Base-by-base conservation (phyloP, 1,140 invertebrate genomes). In the Heliconius eleuchia region DNA sequence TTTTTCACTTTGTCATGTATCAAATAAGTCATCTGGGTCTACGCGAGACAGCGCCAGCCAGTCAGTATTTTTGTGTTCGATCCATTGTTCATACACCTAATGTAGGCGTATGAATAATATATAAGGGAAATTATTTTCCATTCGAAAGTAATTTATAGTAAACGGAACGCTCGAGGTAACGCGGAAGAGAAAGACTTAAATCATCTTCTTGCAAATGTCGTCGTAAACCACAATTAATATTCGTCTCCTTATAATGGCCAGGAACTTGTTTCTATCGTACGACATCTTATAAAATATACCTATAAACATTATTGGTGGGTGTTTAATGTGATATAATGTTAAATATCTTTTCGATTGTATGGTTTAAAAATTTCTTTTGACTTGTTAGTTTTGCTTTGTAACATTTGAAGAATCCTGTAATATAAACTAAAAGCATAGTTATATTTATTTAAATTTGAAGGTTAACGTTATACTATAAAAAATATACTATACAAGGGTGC, bases 221-320 rank as follows among this genome's bases (percentile, higher is more conserved):
- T 78, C 80, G 79, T 84, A 84, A 82, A 82, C 76, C 74, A 84
- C 83, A 84, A 84, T 84, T 84, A 84, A 84, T 84, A 80, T 78
- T 82, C 80, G 74, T 84, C 80, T 73, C 72, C 66, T 74, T 60
- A 71, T 78, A 81, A 82, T 81, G 30, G 66, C 30, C 34, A 7
- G 66, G 70, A 77, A 71, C 76, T 77, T 55, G 76, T 77, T 71
- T 37, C 60, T 76, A 70, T 76, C 60, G 34, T 34, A 55, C 76
- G 60, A 52, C 75, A 50, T 76, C 76, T 37, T 50, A 77, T 55
- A 71, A 50, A 77, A 46, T 46, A 46, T 46, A 46, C 0, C 34
- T 76, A 19, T 60, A 42, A n/a, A 70, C 16, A 34, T 71, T 71
- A 42, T 37, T 50, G 76, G 76, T 72, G 30, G 76, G 70, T 46